phyloP scores from a whole-genome alignment of 1,140 invertebrate species.

The Drosophila setifemur region DNA sequence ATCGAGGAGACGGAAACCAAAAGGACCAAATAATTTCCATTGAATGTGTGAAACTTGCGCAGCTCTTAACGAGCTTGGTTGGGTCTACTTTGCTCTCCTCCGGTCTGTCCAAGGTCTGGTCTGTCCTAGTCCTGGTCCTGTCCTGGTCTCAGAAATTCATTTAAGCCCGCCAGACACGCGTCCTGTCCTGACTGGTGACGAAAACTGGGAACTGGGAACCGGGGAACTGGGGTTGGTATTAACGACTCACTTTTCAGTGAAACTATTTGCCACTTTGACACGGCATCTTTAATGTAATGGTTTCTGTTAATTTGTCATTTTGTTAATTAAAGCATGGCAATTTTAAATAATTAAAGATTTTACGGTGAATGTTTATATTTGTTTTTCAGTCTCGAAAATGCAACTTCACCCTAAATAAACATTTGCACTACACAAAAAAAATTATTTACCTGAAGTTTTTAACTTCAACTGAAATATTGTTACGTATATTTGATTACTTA shows the following conservation, averaged over 20 bases:
- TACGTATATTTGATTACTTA: background rate
- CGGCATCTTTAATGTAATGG: background rate
- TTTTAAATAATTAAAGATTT: background rate
- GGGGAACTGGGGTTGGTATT: slow-evolving; percentile 2
- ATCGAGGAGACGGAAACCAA: slow-evolving; percentile 29
- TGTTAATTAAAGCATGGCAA: background rate
- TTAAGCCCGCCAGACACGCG: slow-evolving; percentile 45
- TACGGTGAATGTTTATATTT: too few relatives aligned
- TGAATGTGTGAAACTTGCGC: slow-evolving; percentile 48
- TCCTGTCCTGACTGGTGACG: slow-evolving; percentile 22
- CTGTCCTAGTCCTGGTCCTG: too few relatives aligned
- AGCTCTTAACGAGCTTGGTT: slow-evolving; percentile 65
- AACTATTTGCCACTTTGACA: background rate
- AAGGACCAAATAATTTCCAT: slow-evolving; percentile 56
- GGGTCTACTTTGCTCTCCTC: background rate
- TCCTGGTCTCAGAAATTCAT: slow-evolving; percentile 40
- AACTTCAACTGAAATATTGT: background rate
- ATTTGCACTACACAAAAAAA: background rate
- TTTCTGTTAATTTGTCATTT: too few relatives aligned
- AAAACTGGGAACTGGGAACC: slow-evolving; percentile 16
- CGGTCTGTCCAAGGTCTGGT: too few relatives aligned
- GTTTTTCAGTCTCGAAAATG: too few relatives aligned
- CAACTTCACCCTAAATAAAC: background rate
- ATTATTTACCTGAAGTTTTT: too few relatives aligned
- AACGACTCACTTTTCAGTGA: slow-evolving; percentile 27